Evolutionary conservation across 92 coral and sea anemone species (phyloP), one percentile per base, ranked within the genome.

Genomic region (Heliopora coerulea): DNA sequence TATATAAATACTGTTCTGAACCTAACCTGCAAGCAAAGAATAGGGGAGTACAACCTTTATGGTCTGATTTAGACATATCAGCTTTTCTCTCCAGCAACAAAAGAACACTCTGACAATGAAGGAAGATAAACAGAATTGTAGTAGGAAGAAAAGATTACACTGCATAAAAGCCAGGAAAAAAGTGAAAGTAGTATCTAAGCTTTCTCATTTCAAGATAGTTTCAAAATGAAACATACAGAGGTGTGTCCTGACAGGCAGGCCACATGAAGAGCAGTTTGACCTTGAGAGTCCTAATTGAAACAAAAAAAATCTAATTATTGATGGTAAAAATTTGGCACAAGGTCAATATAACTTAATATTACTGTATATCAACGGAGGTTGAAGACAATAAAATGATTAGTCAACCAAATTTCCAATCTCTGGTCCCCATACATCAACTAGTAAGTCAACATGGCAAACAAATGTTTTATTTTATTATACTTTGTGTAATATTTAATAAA

Each of bases 231-330:
- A 81, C 85, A 37, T 74, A 81, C 85, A 52, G 73, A 69, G 25
- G 85, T 81, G 80, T 81, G 85, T 27, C 80, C 85, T 39, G 78
- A 63, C 2, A 81, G 76, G 37, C 85, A 81, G 3, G 85, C 85
- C 42, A 73, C 79, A 19, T 81, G 85, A 29, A 81, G 80, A 3
- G 85, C 85, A 13, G 85, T 81, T 74, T 81, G 85, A 34, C 85
- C 85, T 74, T 81, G 85, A 1, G 85, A 81, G 48, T 81, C 85
- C 85, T 81, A 30, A 32, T 27, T 9, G 17, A 54, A 49, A 48
- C 32, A 42, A 26, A 48, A 6, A 40, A 10, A n/a, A n/a, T n/a
- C n/a, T n/a, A n/a, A n/a, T n/a, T n/a, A n/a, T n/a, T n/a, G n/a
- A n/a, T n/a, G n/a, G n/a, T n/a, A n/a, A n/a, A n/a, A n/a, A n/a